These are phyloP conservation scores for Indicator maculatus DNA, from an alignment of 2,113 vertebrate genomes.

Conservation along the genomic window DNA sequence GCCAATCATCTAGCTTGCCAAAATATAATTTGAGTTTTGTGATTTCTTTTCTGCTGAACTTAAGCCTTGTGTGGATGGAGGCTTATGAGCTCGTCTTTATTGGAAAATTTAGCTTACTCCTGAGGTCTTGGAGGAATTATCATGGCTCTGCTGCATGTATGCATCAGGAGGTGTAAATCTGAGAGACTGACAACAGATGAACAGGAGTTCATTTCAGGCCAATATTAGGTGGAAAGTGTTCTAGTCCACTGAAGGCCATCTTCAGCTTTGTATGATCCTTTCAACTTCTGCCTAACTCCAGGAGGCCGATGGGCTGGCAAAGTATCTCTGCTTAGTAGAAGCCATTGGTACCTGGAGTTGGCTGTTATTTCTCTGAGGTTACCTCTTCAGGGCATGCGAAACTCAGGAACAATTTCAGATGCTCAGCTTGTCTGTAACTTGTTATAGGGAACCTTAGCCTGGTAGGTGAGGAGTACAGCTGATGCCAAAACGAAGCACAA, in stretches of 20 bases:
- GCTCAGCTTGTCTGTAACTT: not conserved
- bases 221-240: not conserved
- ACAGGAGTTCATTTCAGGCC: not conserved
- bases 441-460: not conserved
- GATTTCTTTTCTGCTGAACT: not conserved
- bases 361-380: not conserved
- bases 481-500: not conserved
- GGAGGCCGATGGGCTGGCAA: not conserved
- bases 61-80: not conserved
- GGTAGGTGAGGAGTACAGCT: not conserved
- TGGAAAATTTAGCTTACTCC: not conserved
- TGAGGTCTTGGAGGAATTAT: not conserved
- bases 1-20: not conserved
- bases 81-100: not conserved
- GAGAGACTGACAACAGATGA: not conserved
- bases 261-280: not conserved
- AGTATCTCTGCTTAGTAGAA: not conserved
- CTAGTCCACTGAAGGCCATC: not conserved
- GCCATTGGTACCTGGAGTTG: not conserved
- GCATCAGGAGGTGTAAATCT: not conserved
- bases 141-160: not conserved
- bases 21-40: not conserved
- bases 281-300: not conserved
- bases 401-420: not conserved
- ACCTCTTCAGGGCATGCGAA: not conserved